Conservation (phyloP, 2,113 vertebrate genomes). For the Morone saxatilis region DNA sequence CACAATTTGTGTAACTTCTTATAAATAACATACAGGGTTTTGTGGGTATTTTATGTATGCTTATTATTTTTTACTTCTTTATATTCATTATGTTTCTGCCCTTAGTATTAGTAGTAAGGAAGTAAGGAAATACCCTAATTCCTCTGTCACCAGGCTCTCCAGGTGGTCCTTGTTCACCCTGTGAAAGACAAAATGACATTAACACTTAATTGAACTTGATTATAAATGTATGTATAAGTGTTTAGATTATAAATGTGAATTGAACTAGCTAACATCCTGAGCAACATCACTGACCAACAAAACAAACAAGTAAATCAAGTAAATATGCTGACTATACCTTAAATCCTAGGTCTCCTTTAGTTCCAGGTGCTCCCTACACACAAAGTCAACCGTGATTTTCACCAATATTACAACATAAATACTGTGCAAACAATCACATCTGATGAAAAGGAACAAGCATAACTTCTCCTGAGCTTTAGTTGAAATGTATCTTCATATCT, state of each 20-base stretch:
- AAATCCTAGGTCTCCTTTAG: conserved; percentile 79
- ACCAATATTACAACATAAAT: background rate
- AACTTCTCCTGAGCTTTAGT: background rate
- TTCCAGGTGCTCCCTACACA: conserved; percentile 80
- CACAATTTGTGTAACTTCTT: background rate
- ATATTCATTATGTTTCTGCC: background rate
- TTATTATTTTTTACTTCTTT: background rate
- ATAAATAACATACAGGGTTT: background rate
- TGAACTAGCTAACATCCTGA: background rate
- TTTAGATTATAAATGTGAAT: background rate
- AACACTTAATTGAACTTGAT: background rate
- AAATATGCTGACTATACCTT: conserved; percentile 71
- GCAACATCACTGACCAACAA: background rate
- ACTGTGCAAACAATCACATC: conserved; percentile 1
- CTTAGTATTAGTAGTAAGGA: background rate
- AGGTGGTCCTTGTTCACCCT: conserved; percentile 87
- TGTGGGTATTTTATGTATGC: background rate
- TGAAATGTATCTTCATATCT: background rate
- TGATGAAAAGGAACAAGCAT: background rate
- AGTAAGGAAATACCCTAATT: conserved; percentile 79
- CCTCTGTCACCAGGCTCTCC: conserved; percentile 89
- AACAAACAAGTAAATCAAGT: background rate
- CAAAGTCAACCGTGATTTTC: conserved; percentile 23
- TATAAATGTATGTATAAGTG: background rate
- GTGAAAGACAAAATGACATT: conserved; percentile 20